phyloP scores from a whole-genome alignment of 2,888 invertebrate genomes.

The Drosophila incognita region DNA sequence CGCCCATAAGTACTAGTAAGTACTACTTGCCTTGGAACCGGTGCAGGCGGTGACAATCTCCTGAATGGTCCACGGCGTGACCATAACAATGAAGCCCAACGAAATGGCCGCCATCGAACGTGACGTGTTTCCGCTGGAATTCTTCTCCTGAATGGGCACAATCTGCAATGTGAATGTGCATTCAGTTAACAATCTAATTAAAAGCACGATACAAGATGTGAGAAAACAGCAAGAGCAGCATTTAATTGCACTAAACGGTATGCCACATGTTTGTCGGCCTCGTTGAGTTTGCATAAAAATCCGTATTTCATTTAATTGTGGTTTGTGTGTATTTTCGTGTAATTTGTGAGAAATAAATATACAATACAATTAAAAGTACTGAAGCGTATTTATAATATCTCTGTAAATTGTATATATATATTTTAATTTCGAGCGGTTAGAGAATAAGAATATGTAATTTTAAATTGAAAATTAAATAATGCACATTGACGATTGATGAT shows the following conservation, averaged over 20 bases:
- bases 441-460: neutral
- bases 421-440: neutral
- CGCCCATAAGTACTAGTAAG: neutral
- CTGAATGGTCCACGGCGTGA: constrained; percentile 95
- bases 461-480: neutral
- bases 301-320: neutral
- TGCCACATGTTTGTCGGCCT: constrained; percentile 13
- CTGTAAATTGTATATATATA: neutral
- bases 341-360: constrained; percentile 2
- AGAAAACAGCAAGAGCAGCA: neutral
- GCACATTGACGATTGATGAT: neutral
- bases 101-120: constrained; percentile 97
- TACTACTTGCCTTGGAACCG: constrained; percentile 89
- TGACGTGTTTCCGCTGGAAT: constrained; percentile 91
- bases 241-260: neutral
- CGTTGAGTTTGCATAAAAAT: neutral
- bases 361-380: neutral
- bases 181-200: constrained; percentile 37
- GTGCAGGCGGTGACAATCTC: constrained; percentile 96
- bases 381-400: neutral
- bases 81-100: constrained; percentile 95
- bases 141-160: constrained; percentile 85
- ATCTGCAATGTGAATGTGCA: constrained; percentile 66
- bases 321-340: neutral
- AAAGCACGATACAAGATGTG: neutral